Evolutionary conservation across 2,113 vertebrate species (phyloP), one percentile per base, ranked within the genome.

Genomic region (Oryzias javanicus): DNA sequence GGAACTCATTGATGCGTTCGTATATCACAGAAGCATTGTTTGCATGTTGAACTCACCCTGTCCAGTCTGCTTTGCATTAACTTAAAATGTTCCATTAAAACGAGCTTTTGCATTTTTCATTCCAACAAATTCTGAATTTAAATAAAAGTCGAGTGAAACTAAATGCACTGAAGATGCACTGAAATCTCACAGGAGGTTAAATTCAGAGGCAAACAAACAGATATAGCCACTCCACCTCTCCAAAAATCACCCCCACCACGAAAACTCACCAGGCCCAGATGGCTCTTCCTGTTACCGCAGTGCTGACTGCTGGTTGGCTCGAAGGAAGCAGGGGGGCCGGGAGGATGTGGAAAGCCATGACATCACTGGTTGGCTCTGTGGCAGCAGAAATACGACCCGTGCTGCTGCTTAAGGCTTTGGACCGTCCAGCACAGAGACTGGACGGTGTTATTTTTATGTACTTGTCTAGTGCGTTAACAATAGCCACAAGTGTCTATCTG

Each of bases 251-350:
- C 64, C 68, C 64, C 51, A 66, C 64, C 74, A 82, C 51, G 61
- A 64, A 46, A 64, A 75, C 75, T 64, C 81, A 63, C 67, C 78
- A 78, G 69, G 88, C 64, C 86, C 91, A 92, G 90, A 92, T 91
- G 91, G 89, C 55, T 78, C 74, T 80, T 88, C 74, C 76, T 82
- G 64, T 76, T 81, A 85, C 86, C 74, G 75, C 72, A 35, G 83
- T 22, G 79, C 56, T 64, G 18, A 22, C 73, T 72, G 75, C 71
- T 79, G 76, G 76, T 81, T 82, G 78, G 70, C 72, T 79, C 55
- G 17, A 19, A 67, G 24, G 60, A 79, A 67, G 76, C 70, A 69
- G 45, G n/a, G 72, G 72, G 59, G 77, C 68, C 57, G 47, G 53
- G 67, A 74, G 52, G 70, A 85, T 68, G 82, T 79, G 72, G 85